These are phyloP conservation scores for Cataglyphis livida DNA, from an alignment of 2,888 invertebrate genomes.

Conservation along the genomic window DNA sequence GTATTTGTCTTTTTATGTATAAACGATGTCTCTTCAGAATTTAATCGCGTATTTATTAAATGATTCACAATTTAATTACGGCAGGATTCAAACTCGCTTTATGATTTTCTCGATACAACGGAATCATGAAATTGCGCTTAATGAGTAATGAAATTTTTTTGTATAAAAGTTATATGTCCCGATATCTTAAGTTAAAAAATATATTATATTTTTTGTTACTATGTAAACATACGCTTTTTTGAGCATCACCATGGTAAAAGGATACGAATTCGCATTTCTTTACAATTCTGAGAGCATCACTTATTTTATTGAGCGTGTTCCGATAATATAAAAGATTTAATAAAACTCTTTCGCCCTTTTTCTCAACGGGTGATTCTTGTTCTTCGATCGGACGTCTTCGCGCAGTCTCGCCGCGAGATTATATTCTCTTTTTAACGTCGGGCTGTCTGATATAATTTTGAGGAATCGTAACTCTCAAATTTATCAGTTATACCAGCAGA, in stretches of 20 bases:
- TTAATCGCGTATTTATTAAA: not conserved
- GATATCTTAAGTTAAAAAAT: not conserved
- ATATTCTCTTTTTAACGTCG: not conserved
- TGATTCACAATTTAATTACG: conserved; percentile 5
- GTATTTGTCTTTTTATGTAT: conserved; percentile 10
- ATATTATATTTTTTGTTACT: not conserved
- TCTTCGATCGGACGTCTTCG: conserved; percentile 71
- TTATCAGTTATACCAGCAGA: not conserved
- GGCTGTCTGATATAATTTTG: not conserved
- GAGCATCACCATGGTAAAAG: not conserved
- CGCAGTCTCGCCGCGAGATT: conserved; percentile 62
- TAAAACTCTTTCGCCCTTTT: conserved; percentile 60
- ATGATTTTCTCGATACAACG: not conserved
- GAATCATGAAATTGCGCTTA: not conserved
- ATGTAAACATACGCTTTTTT: conserved; percentile 22
- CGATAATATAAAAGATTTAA: conserved; percentile 65
- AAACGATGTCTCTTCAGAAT: conserved; percentile 11
- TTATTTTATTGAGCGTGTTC: conserved; percentile 65
- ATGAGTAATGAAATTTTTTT: not conserved
- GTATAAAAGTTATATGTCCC: not conserved
- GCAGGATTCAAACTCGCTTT: no score
- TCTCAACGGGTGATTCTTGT: conserved; percentile 66
- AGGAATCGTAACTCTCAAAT: not conserved
- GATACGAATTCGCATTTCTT: conserved; percentile 58
- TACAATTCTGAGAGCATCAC: conserved; percentile 36